Evolutionary conservation across 2,888 invertebrate species (phyloP).

Genomic region (Leptodirus hochenwartii): DNA sequence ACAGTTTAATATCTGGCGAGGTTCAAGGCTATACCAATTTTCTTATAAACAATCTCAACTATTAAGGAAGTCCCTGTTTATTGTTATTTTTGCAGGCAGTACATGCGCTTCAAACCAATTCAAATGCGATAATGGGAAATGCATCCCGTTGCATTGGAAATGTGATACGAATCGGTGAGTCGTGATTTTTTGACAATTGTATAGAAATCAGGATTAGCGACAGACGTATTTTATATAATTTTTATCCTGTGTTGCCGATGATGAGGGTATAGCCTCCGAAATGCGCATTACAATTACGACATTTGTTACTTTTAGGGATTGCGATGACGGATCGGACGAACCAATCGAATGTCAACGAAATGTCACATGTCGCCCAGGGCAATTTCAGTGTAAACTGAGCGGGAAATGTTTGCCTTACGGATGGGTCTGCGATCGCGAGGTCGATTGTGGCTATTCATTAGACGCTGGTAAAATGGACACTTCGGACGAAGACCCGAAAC

Average conservation of each 20-base stretch:
- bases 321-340: slow-evolving; percentile 46
- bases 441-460: slow-evolving; percentile 20
- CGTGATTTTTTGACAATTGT: too few species aligned
- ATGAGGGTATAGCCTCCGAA: too few species aligned
- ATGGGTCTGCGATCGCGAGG: slow-evolving; percentile 63
- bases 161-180: slow-evolving; percentile 45
- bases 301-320: too few species aligned
- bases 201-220: too few species aligned
- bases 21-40: too few species aligned
- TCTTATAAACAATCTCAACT: too few species aligned
- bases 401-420: slow-evolving; percentile 55
- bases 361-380: slow-evolving; percentile 41
- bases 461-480: slow-evolving; percentile 32
- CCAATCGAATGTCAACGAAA: slow-evolving; percentile 29
- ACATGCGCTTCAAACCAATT: slow-evolving; percentile 26
- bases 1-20: too few species aligned
- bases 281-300: too few species aligned
- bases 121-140: slow-evolving; percentile 38
- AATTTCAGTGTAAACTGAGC: slow-evolving; percentile 55
- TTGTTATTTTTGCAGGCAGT: too few species aligned
- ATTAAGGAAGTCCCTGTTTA: too few species aligned
- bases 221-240: too few species aligned
- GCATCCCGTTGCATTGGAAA: slow-evolving; percentile 41
- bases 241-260: too few species aligned
- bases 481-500: slow-evolving; percentile 49